Conservation (phyloP, 2,797 vertebrate genomes). For the Xerus rutilus region DNA sequence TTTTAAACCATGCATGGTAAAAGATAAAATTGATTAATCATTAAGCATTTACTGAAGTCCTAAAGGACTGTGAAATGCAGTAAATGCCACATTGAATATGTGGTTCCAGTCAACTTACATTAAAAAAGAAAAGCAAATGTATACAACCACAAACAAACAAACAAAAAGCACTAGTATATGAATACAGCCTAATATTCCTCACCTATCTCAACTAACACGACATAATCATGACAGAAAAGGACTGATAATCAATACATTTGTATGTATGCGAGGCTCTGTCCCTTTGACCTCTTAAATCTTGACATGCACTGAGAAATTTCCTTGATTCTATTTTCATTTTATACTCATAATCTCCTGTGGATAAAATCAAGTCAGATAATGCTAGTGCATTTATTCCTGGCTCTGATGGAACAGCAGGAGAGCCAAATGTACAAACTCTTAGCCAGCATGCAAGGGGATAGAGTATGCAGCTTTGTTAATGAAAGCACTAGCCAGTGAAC, state of each 20-base stretch:
- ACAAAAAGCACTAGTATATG: background rate
- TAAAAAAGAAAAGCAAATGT: background rate
- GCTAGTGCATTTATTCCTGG: background rate
- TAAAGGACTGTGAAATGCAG: background rate
- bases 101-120: background rate
- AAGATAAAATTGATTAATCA: background rate
- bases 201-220: background rate
- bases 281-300: background rate
- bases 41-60: background rate
- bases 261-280: background rate
- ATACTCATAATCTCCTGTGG: background rate
- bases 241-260: background rate
- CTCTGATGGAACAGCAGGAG: background rate
- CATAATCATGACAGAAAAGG: background rate
- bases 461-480: background rate
- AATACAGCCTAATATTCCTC: background rate
- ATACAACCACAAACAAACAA: background rate
- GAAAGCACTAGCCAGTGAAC: background rate
- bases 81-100: background rate
- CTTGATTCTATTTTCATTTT: background rate
- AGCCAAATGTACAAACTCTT: background rate
- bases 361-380: background rate
- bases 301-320: background rate
- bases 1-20: background rate
- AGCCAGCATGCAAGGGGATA: background rate